Conservation (phyloP, 2,113 vertebrate genomes). For the Limnothrissa miodon region DNA sequence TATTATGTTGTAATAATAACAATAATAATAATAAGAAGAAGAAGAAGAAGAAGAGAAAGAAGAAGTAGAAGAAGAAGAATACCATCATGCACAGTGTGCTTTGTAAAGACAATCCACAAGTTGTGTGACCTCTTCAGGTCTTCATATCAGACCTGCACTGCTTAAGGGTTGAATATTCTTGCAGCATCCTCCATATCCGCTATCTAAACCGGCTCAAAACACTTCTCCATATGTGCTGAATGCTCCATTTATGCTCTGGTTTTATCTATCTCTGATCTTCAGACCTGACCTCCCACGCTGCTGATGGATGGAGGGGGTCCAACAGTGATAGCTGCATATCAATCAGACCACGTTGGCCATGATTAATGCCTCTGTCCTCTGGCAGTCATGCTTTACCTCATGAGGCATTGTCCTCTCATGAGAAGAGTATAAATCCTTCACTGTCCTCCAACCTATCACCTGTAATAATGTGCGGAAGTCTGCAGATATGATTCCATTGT, state of each 20-base stretch:
- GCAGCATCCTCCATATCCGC: not conserved
- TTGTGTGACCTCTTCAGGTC: not conserved
- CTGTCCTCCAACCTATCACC: constrained; percentile 63
- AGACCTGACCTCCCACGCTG: constrained; percentile 66
- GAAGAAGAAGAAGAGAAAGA: too few relatives aligned
- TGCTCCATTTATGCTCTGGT: constrained; percentile 27
- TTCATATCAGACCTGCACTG: not conserved
- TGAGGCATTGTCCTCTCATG: constrained; percentile 67
- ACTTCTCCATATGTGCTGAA: not conserved
- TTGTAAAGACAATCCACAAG: not conserved
- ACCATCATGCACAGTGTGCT: too few relatives aligned
- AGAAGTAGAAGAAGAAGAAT: too few relatives aligned
- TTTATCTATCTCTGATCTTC: constrained; percentile 67
- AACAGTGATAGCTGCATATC: constrained; percentile 65
- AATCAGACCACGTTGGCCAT: constrained; percentile 63
- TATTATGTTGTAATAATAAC: too few relatives aligned
- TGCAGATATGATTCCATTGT: constrained; percentile 70
- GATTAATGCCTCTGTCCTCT: constrained; percentile 74
- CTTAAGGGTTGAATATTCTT: not conserved
- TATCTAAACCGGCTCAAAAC: not conserved
- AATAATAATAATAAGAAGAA: too few relatives aligned
- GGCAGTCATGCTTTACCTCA: constrained; percentile 70
- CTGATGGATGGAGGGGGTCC: constrained; percentile 65
- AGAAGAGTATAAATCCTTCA: constrained; percentile 66
- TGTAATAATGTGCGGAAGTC: constrained; percentile 65